Conservation (phyloP, 2,888 invertebrate species). For the Suillia variegata region DNA sequence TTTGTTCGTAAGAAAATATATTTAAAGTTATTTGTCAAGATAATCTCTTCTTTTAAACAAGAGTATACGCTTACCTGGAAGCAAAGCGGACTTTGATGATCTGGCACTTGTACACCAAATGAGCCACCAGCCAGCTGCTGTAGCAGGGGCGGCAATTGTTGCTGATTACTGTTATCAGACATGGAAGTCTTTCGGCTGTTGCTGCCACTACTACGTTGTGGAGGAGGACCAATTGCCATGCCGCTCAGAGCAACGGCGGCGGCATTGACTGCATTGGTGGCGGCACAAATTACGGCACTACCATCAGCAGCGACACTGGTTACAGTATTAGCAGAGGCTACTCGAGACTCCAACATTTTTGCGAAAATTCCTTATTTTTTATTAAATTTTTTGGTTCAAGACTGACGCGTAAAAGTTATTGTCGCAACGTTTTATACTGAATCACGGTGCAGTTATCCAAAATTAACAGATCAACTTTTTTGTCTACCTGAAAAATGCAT, state of each 20-base stretch:
- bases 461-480: no score
- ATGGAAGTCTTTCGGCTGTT: slow-evolving; percentile 41
- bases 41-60: no score
- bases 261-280: slow-evolving; percentile 10
- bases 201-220: slow-evolving; percentile 15
- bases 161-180: slow-evolving; percentile 37
- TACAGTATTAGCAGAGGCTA: no score
- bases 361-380: no score
- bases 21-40: no score
- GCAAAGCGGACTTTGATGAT: slow-evolving; percentile 47
- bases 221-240: slow-evolving; percentile 6
- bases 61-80: no score
- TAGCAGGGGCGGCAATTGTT: slow-evolving; percentile 32
- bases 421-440: no score
- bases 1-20: no score
- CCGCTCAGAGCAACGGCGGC: slow-evolving; percentile 16
- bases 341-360: slow-evolving; percentile 40
- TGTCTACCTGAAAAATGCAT: no score
- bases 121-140: slow-evolving; percentile 36
- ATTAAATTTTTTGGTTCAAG: no score
- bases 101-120: slow-evolving; percentile 31
- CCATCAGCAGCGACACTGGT: slow-evolving; percentile 21
- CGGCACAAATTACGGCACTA: background rate
- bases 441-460: no score
- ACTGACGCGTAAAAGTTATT: no score